A percentile compares a stretch with the other conserved stretches of the same genome.
Conservation (phyloP, 2,113 vertebrate genomes). For the Macheiramphus alcinus region DNA sequence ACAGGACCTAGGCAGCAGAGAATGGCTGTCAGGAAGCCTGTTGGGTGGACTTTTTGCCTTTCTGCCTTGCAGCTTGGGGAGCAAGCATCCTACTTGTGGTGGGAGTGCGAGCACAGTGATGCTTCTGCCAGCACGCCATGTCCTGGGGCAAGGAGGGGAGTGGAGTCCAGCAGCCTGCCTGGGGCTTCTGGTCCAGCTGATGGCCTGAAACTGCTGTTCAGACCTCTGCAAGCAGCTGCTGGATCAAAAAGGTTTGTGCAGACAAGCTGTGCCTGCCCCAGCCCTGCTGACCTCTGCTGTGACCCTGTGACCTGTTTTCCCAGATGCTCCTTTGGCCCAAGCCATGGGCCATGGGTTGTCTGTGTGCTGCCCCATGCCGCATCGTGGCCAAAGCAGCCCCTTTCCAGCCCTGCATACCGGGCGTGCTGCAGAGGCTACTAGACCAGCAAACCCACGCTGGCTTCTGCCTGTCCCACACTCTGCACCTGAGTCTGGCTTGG, state of each 20-base stretch:
- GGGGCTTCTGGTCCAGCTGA: background rate
- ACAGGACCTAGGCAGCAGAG: background rate
- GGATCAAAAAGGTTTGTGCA: background rate
- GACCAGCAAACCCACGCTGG: background rate
- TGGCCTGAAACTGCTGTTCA: background rate
- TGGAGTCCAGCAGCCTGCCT: background rate
- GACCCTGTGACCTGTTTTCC: background rate
- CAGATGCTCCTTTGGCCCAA: background rate
- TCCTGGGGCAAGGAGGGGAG: background rate
- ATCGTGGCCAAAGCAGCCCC: background rate
- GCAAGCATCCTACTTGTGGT: background rate
- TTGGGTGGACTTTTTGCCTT: background rate
- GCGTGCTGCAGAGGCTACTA: background rate
- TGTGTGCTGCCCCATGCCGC: rapidly evolving
- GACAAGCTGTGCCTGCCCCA: background rate
- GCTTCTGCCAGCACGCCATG: background rate
- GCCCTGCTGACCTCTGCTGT: background rate
- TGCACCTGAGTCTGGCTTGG: background rate
- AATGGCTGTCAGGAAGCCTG: background rate
- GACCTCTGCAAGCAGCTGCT: background rate
- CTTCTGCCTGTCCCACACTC: rapidly evolving
- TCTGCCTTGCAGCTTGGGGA: background rate
- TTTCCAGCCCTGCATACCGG: rapidly evolving
- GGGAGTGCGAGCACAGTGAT: background rate
- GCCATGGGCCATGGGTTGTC: background rate